phyloP scores from a whole-genome alignment of 2,113 vertebrate species.

The Echinops telfairi region DNA sequence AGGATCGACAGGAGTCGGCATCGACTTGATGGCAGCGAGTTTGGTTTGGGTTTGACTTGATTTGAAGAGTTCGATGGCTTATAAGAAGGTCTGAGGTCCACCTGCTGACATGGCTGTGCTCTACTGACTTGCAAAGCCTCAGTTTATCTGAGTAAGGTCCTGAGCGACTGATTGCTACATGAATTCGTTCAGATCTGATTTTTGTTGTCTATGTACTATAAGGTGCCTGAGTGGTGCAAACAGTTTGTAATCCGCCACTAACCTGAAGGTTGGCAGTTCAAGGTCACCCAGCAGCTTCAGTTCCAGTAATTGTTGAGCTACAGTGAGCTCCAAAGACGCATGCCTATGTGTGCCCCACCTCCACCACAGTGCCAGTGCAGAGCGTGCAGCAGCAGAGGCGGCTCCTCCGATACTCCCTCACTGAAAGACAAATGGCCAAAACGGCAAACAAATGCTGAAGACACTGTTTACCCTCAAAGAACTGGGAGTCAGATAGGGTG shows the following conservation, averaged over 20 bases:
- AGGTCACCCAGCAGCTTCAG: background rate
- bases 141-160: background rate
- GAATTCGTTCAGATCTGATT: background rate
- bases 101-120: background rate
- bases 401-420: background rate
- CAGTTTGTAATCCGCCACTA: background rate
- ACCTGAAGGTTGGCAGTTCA: background rate
- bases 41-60: no score
- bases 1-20: no score
- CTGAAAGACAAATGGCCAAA: background rate
- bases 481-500: background rate
- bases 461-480: background rate
- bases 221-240: background rate
- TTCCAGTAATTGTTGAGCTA: background rate
- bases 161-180: background rate
- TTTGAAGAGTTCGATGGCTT: background rate
- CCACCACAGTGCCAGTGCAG: rapidly evolving
- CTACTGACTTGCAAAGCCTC: background rate
- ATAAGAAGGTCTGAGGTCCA: background rate
- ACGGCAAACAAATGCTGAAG: background rate
- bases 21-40: no score
- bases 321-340: background rate
- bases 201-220: background rate
- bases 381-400: background rate
- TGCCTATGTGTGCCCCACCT: background rate